Base-by-base conservation (phyloP, 2,113 vertebrate genomes). In the Ploceus nigricollis region DNA sequence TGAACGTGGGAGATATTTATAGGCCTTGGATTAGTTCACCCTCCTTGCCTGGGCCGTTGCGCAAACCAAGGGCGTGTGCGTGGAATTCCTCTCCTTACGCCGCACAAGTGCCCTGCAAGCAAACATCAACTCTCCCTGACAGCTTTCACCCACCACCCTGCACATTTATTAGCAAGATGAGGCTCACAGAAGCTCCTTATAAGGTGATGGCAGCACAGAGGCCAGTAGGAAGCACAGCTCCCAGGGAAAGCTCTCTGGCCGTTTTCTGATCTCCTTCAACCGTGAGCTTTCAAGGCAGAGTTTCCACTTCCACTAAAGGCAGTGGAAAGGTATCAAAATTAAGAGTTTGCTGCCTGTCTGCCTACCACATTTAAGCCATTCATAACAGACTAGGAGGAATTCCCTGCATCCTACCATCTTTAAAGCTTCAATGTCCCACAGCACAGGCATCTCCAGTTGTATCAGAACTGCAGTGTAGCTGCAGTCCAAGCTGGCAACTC, bases 11-110 rank as follows among this genome's bases (percentile, higher is more conserved):
- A 70, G 71, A 8, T 90, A 92, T 95, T 94, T 92, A 90, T 86
- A 92, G 70, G n/a, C 33, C 28, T 42, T 15, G 80, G 47, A 63
- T 73, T 45, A 53, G 17, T 11, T 33, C 3, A 39, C 78, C 39
- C 50, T 79, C 42, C 66, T 61, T 2, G 56, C 73, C 81, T 1
- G 25, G 30, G 31, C 57, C 2, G 0, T 79, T 40, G 40, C 2
- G 1, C 45, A 80, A 45, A 44, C 58, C n/a, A 40, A 85, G 90
- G 66, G 45, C 1, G 1, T 39, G 30, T 0, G 3, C 1, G 1
- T 23, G 63, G 63, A 94, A 94, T 92, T 82, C 81, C 81, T 94
- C 60, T 89, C 71, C 82, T 72, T 24, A 13, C 8, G 4, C n/a
- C 54, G 50, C 90, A 16, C 35, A 3, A 82, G 66, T 25, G 48